Base-by-base conservation (phyloP, 2,113 vertebrate species). In the Apus apus region DNA sequence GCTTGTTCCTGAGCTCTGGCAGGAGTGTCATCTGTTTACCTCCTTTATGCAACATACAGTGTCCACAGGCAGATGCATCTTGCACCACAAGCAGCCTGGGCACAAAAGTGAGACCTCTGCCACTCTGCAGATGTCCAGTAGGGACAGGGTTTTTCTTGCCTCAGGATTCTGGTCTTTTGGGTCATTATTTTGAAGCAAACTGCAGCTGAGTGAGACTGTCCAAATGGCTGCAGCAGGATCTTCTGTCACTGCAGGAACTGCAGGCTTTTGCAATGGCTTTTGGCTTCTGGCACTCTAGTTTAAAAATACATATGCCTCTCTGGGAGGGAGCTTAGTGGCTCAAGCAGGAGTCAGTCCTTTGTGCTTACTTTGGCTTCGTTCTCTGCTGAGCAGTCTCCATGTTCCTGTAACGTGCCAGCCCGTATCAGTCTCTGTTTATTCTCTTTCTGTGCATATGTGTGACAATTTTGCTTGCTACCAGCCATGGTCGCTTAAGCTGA, bases 81-180 rank as follows among this genome's bases (percentile, higher is more conserved):
- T 11, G 0, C 9, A 3, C 22, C 30, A 15, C 50, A 62, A 53
- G 30, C 38, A 68, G 38, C 32, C 32, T 3, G 14, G n/a, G 62
- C 36, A 17, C 3, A 3, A 4, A 20, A 27, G 32, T 1, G 61
- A 53, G 66, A 48, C 18, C 56, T 57, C 67, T 0, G 0, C 20
- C 1, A 3, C 22, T 60, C 85, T 30, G 27, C 40, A 40, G 16
- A 18, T 4, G 1, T 4, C 82, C 26, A 6, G 13, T 0, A 9
- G 43, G n/a, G 43, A 53, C 8, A 19, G 16, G 4, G 5, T 2
- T 65, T 54, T 68, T 45, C 72, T 78, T 53, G n/a, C 51, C 27
- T n/a, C 5, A 1, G 38, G 34, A 30, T 29, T 46, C 13, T 67
- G 29, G 6, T n/a, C 10, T 4, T 34, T 38, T 0, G 1, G 23